Conservation (phyloP, 2,888 invertebrate species). For the Agriopis leucophaearia region DNA sequence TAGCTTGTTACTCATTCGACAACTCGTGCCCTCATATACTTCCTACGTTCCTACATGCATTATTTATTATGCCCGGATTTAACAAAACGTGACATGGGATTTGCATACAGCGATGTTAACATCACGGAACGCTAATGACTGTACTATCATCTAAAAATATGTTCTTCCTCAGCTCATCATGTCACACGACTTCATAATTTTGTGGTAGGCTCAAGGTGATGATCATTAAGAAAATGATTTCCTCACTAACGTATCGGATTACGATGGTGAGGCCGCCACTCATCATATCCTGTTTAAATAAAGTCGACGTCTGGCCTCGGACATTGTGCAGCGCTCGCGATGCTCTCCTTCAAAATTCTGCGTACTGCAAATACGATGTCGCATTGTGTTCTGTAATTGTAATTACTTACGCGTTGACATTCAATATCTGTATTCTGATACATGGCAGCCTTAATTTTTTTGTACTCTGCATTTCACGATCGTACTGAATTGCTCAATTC, state of each 20-base stretch:
- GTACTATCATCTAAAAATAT: constrained; percentile 43
- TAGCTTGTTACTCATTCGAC: constrained; percentile 45
- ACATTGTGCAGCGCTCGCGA: constrained; percentile 54
- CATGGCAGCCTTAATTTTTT: constrained; percentile 20
- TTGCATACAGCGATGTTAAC: constrained; percentile 44
- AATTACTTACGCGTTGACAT: constrained; percentile 34
- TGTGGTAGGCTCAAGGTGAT: constrained; percentile 60
- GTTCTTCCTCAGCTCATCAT: constrained; percentile 52
- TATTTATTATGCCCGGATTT: constrained; percentile 44
- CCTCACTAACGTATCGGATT: constrained; percentile 69
- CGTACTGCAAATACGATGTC: constrained; percentile 28
- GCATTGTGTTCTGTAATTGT: constrained; percentile 34
- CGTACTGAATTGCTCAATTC: constrained; percentile 31
- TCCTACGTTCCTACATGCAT: constrained; percentile 37
- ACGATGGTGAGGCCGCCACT: constrained; percentile 66
- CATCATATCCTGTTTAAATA: constrained; percentile 68
- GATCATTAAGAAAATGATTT: constrained; percentile 70
- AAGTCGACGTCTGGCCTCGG: constrained; percentile 67
- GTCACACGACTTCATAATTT: constrained; percentile 60
- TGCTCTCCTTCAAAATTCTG: constrained; percentile 68
- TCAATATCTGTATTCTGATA: constrained; percentile 30
- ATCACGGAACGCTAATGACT: constrained; percentile 56
- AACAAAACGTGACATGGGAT: constrained; percentile 35
- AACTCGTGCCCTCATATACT: constrained; percentile 46
- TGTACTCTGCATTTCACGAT: constrained; percentile 23